A percentile compares a stretch with the other conserved stretches of the same genome.
Conservation (phyloP, 2,797 vertebrate genomes). For the Coreius guichenoti region DNA sequence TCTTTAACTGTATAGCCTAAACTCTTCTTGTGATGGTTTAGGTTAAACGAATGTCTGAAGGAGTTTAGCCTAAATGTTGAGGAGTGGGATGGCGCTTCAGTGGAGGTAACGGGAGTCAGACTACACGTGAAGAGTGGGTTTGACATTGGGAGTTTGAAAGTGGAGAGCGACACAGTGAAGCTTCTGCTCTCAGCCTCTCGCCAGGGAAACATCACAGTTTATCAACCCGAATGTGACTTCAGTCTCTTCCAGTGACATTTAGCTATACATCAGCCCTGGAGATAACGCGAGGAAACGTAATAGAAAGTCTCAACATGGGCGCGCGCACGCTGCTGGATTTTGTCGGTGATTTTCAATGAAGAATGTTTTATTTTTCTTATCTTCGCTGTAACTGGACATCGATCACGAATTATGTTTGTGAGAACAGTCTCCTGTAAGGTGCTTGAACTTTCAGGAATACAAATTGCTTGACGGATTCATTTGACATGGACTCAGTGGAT, state of each 20-base stretch:
- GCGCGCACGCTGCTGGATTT: slow-evolving; percentile 5
- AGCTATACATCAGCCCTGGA: background rate
- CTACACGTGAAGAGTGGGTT: slow-evolving; percentile 68
- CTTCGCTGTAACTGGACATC: slow-evolving; percentile 11
- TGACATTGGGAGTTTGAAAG: slow-evolving; percentile 72
- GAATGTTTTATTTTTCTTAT: slow-evolving; percentile 14
- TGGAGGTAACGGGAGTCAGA: slow-evolving; percentile 56
- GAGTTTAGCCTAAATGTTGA: slow-evolving; percentile 74
- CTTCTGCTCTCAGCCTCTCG: slow-evolving; percentile 12
- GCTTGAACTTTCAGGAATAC: slow-evolving; percentile 28
- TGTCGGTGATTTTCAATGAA: slow-evolving; percentile 21
- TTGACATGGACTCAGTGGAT: slow-evolving; percentile 16
- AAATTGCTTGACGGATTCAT: slow-evolving; percentile 16
- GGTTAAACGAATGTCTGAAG: slow-evolving; percentile 69
- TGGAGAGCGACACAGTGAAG: slow-evolving; percentile 48
- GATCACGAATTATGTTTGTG: background rate
- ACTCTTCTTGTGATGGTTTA: slow-evolving; percentile 70
- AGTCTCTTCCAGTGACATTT: slow-evolving; percentile 6
- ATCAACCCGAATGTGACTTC: slow-evolving; percentile 6
- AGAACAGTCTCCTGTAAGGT: background rate
- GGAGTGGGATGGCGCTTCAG: slow-evolving; percentile 77
- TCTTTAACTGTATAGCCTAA: background rate
- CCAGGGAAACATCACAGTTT: slow-evolving; percentile 15
- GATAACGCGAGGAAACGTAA: slow-evolving; percentile 20
- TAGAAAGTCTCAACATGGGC: background rate